Evolutionary conservation across 92 coral and sea anemone genomes (phyloP).

Genomic region (Virgularia gustaviana): DNA sequence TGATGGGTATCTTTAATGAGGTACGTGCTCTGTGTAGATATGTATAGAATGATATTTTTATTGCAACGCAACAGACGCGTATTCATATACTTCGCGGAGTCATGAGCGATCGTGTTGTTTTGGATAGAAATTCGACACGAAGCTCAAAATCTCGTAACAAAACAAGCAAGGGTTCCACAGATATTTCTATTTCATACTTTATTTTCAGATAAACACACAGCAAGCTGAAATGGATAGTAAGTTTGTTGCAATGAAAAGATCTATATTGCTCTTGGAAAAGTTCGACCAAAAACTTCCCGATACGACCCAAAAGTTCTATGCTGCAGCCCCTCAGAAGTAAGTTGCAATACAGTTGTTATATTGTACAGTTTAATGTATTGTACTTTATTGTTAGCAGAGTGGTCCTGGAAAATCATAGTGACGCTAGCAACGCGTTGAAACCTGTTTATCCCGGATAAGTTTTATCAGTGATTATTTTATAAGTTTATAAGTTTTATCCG

Average conservation of each 20-base stretch:
- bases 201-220: slow-evolving; percentile 86
- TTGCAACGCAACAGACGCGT: too few relatives aligned
- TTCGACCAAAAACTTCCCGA: slow-evolving; percentile 97
- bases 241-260: slow-evolving; percentile 97
- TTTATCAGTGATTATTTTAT: too few relatives aligned
- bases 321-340: slow-evolving; percentile 98
- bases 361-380: background rate
- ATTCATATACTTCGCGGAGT: too few relatives aligned
- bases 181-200: too few relatives aligned
- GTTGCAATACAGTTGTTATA: background rate
- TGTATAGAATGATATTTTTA: background rate
- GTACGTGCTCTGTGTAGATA: slow-evolving; percentile 2
- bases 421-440: too few relatives aligned
- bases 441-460: too few relatives aligned
- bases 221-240: slow-evolving; percentile 99
- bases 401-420: background rate
- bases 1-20: slow-evolving; percentile 98
- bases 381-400: background rate
- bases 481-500: too few relatives aligned
- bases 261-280: slow-evolving; percentile 84
- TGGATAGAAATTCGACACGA: too few relatives aligned
- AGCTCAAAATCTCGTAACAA: too few relatives aligned
- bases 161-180: too few relatives aligned
- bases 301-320: slow-evolving; percentile 89
- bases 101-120: too few relatives aligned